These are phyloP conservation scores for Erebia aethiops DNA, from an alignment of 2,888 invertebrate species.

Conservation along the genomic window DNA sequence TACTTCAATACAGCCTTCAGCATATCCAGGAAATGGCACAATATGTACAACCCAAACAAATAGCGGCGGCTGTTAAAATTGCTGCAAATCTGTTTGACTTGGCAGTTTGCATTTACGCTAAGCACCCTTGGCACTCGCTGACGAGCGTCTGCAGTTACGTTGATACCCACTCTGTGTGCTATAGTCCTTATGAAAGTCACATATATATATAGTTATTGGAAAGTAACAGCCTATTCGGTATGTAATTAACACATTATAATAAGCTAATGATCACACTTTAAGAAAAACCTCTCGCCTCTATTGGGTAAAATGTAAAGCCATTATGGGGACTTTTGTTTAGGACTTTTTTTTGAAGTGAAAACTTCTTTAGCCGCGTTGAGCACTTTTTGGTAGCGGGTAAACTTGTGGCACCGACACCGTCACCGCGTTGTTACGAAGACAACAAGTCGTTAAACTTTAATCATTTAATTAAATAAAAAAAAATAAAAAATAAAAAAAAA, in stretches of 20 bases:
- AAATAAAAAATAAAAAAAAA: too few species aligned
- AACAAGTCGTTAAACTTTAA: too few species aligned
- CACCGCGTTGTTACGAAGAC: too few species aligned
- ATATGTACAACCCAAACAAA: constrained; percentile 33
- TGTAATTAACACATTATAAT: background rate
- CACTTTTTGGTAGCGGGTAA: too few species aligned
- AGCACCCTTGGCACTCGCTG: constrained; percentile 34
- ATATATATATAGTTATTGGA: background rate
- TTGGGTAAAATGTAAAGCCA: too few species aligned
- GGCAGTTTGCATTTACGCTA: constrained; percentile 34
- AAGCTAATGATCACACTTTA: background rate
- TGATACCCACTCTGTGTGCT: constrained; percentile 34
- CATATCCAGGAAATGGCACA: constrained; percentile 10
- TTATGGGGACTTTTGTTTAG: too few species aligned
- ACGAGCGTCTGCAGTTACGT: constrained; percentile 33
- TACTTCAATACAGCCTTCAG: background rate
- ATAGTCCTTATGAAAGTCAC: constrained; percentile 33
- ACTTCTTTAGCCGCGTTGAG: too few species aligned
- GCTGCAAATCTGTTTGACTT: constrained; percentile 32
- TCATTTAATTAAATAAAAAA: too few species aligned
- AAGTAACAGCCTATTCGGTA: background rate
- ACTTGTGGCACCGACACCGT: too few species aligned
- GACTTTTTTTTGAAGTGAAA: too few species aligned
- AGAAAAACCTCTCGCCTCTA: too few species aligned
- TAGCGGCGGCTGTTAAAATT: constrained; percentile 25